Conservation (phyloP, 2,888 invertebrate genomes). For the Lordiphosa andalusiaca region DNA sequence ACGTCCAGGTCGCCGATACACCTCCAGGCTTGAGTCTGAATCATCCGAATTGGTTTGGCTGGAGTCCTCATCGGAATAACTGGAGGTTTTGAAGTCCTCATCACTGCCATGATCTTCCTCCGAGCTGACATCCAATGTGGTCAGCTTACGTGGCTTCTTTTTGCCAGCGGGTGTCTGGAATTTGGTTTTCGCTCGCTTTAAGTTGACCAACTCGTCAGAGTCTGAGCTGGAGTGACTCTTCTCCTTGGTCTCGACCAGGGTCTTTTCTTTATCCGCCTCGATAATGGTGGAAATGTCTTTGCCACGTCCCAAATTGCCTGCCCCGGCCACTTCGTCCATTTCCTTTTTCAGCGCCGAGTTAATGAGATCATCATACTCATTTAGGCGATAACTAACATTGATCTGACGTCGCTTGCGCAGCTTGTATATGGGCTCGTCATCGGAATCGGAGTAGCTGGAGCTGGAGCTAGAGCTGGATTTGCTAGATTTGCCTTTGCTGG, state of each 20-base stretch:
- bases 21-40: conserved; percentile 81
- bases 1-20: conserved; percentile 80
- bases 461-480: conserved; percentile 47
- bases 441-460: conserved; percentile 77
- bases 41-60: conserved; percentile 82
- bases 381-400: conserved; percentile 91
- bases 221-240: conserved; percentile 35
- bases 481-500: conserved; percentile 53
- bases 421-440: conserved; percentile 90
- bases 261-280: conserved; percentile 86
- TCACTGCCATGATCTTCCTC: conserved; percentile 90
- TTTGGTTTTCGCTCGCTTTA: conserved; percentile 66
- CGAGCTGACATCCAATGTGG: conserved; percentile 90
- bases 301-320: conserved; percentile 91
- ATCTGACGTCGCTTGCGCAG: conserved; percentile 89
- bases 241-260: conserved; percentile 52
- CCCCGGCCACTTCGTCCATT: conserved; percentile 87
- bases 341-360: conserved; percentile 92
- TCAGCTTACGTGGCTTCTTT: conserved; percentile 88
- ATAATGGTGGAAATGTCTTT: conserved; percentile 96
- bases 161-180: conserved; percentile 67
- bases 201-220: conserved; percentile 77
- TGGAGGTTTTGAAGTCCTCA: conserved; percentile 92
- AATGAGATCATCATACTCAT: conserved; percentile 97
- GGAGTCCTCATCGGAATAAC: conserved; percentile 81